Evolutionary conservation across 2,113 vertebrate genomes (phyloP).

Genomic region (Toxotes jaculatrix): DNA sequence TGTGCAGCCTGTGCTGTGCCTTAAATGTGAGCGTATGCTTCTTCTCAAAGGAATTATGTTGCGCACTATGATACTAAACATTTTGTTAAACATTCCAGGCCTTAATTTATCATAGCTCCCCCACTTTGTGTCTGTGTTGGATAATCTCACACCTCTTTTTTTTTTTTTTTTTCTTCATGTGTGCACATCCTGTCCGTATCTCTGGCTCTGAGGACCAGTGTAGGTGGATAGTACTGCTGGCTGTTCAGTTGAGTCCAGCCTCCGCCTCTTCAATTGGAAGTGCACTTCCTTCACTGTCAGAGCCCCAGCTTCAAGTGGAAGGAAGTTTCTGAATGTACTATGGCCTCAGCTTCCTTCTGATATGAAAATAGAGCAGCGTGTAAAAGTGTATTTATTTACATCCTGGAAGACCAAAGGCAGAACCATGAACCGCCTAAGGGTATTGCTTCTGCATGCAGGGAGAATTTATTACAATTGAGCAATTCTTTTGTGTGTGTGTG

Average conservation of each 20-base stretch:
- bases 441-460: slow-evolving; percentile 16
- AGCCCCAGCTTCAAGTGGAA: slow-evolving; percentile 18
- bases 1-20: background rate
- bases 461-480: slow-evolving; percentile 41
- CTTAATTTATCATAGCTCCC: slow-evolving; percentile 20
- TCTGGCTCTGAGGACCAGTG: slow-evolving; percentile 32
- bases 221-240: slow-evolving; percentile 32
- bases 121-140: background rate
- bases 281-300: slow-evolving; percentile 21
- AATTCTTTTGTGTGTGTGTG: background rate
- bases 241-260: slow-evolving; percentile 38
- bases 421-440: slow-evolving; percentile 44
- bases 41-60: background rate
- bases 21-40: background rate
- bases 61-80: background rate
- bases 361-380: slow-evolving; percentile 42
- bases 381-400: slow-evolving; percentile 57
- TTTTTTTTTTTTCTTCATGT: background rate
- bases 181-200: slow-evolving; percentile 17
- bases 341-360: slow-evolving; percentile 23
- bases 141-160: slow-evolving; percentile 9
- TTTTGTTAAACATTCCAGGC: background rate
- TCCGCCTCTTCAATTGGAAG: slow-evolving; percentile 28
- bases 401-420: slow-evolving; percentile 48
- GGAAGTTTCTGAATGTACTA: slow-evolving; percentile 13